These are phyloP conservation scores for Scomberomorus guttatus DNA, from an alignment of 2,797 vertebrate genomes.

Conservation along the genomic window DNA sequence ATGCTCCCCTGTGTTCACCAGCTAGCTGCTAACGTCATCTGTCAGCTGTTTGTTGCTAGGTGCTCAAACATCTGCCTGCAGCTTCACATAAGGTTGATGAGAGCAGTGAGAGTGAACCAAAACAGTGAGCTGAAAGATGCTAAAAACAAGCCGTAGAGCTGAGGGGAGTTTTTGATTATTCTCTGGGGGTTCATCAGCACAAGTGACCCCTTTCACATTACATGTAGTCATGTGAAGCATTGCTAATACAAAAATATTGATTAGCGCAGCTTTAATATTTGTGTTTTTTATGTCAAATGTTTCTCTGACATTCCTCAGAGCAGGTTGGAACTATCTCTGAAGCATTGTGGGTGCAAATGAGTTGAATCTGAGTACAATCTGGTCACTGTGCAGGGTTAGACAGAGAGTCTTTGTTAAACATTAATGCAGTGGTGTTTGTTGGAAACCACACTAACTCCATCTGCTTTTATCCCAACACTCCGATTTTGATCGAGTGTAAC, in stretches of 20 bases:
- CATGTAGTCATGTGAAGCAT: neutral
- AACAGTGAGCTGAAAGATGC: neutral
- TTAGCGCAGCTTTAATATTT: neutral
- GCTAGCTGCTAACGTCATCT: no score
- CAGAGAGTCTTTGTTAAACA: neutral
- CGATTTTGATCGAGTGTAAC: neutral
- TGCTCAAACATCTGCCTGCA: no score
- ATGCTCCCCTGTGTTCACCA: no score
- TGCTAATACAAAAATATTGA: neutral
- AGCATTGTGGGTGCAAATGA: neutral
- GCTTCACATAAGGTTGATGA: no score
- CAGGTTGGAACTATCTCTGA: neutral
- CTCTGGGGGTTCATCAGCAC: neutral
- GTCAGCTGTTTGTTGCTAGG: no score
- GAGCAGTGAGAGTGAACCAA: neutral
- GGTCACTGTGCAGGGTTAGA: neutral
- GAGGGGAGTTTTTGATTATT: neutral
- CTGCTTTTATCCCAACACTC: neutral
- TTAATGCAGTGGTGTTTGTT: neutral
- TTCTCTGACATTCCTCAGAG: neutral
- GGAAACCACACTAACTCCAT: neutral
- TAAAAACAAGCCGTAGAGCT: neutral
- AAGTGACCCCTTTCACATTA: neutral
- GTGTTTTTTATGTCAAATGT: neutral
- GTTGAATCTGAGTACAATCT: neutral